Evolutionary conservation across 37 sponge, comb jelly and placozoan genomes (phyloP), one percentile per base, ranked within the genome.

Genomic region (Bolinopsis microptera): DNA sequence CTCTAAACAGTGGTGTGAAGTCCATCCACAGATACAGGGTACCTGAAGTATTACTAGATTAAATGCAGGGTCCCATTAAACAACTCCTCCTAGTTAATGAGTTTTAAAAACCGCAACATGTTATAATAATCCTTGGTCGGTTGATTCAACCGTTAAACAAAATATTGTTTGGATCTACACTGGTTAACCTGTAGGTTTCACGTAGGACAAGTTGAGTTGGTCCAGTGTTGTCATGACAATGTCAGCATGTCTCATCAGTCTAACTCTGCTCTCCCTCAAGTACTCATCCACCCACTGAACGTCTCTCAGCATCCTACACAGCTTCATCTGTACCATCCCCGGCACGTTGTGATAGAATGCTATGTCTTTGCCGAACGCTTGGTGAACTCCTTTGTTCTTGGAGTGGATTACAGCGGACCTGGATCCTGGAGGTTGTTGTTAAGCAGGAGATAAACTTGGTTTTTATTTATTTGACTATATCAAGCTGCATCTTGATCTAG

Each of bases 321-420:
- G 30, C 26, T 41, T 40, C 26, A 23, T 22, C 61, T 38, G 90
- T 21, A 86, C 61, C 0, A 86, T 13, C 38, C 31, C 90, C 25
- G 90, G 90, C 23, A 86, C 90, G 36, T 23, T 36, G 61, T 86
- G 90, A 48, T 86, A 86, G 90, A 86, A 86, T 0, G 36, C 13
- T 38, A 86, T 86, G 27, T 72, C 31, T 28, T 40, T 41, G 35
- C 36, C 25, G 90, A 41, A 86, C 0, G 90, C 35, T 30, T 8
- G n/a, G 90, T 86, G 90, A 1, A 86, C 3, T 18, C 8, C 90
- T 86, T 3, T 9, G 61, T 39, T 41, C 31, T 86, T 39, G 30
- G 38, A 36, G 90, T 86, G 36, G 0, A 86, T 27, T 2, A 86
- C 27, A 26, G 61, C 90, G 24, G 48, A 86, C 31, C 90, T 8